Evolutionary conservation across 1,140 invertebrate species (phyloP).

Genomic region (Drosophila nigromelanica): DNA sequence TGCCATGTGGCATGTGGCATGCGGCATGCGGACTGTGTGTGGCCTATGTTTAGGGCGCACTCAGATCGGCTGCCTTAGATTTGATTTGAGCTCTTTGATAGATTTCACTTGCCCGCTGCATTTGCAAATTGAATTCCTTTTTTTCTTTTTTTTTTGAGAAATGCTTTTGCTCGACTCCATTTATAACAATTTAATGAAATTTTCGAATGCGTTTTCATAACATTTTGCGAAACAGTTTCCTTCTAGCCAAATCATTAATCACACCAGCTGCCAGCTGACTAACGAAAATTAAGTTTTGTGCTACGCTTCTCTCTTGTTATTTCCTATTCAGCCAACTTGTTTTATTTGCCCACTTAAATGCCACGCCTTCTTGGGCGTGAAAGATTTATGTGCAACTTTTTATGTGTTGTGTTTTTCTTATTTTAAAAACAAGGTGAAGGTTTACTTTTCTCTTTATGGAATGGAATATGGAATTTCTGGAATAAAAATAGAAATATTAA

Average conservation of each 20-base stretch:
- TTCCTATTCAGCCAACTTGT: background rate
- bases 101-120: constrained; percentile 59
- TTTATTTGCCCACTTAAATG: background rate
- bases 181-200: constrained; percentile 83
- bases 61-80: constrained; percentile 59
- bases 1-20: constrained; percentile 18
- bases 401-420: background rate
- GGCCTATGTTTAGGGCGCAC: background rate
- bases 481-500: too few species aligned
- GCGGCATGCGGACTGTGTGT: constrained; percentile 24
- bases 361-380: background rate
- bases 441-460: too few species aligned
- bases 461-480: too few species aligned
- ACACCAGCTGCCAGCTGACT: constrained; percentile 43
- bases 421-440: background rate
- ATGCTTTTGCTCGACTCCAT: constrained; percentile 60
- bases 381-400: background rate
- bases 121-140: constrained; percentile 76
- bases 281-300: constrained; percentile 76
- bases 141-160: constrained; percentile 32
- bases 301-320: constrained; percentile 1
- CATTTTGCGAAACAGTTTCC: constrained; percentile 9
- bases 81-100: constrained; percentile 68
- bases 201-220: constrained; percentile 81
- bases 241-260: constrained; percentile 60